A percentile compares a stretch with the other conserved stretches of the same genome.
These are phyloP conservation scores for Schlechtendalia chinensis DNA, from an alignment of 1,140 invertebrate genomes.

Conservation along the genomic window DNA sequence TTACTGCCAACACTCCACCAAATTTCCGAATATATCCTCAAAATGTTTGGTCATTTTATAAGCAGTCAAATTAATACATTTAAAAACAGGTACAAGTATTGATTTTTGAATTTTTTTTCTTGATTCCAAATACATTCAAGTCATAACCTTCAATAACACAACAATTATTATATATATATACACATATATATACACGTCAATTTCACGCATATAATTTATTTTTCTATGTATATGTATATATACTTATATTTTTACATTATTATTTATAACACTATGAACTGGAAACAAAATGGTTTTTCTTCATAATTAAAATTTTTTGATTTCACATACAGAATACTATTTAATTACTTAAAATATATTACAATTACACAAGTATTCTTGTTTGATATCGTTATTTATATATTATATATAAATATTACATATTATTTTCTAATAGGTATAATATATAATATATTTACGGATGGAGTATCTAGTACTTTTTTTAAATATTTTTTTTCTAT, in stretches of 20 bases:
- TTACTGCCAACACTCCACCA: no score
- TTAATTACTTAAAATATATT: neutral
- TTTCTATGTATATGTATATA: neutral
- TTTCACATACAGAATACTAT: neutral
- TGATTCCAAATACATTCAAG: neutral
- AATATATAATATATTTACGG: no score
- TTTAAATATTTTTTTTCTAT: neutral
- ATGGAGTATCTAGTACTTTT: no score
- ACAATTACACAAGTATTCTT: neutral
- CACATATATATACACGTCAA: no score
- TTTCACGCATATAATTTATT: conserved; percentile 18
- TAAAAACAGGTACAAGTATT: no score
- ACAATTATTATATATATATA: neutral
- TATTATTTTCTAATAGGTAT: neutral
- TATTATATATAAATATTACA: neutral
- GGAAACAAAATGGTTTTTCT: neutral
- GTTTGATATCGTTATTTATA: conserved; percentile 2
- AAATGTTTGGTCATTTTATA: no score
- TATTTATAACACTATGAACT: neutral
- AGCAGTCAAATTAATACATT: no score
- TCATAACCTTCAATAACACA: neutral
- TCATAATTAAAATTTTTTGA: neutral
- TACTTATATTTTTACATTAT: neutral
- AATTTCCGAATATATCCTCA: no score
- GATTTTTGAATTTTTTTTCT: no score